These are phyloP conservation scores for Ptychochromis oligacanthus DNA, from an alignment of 2,113 vertebrate species.

Conservation along the genomic window DNA sequence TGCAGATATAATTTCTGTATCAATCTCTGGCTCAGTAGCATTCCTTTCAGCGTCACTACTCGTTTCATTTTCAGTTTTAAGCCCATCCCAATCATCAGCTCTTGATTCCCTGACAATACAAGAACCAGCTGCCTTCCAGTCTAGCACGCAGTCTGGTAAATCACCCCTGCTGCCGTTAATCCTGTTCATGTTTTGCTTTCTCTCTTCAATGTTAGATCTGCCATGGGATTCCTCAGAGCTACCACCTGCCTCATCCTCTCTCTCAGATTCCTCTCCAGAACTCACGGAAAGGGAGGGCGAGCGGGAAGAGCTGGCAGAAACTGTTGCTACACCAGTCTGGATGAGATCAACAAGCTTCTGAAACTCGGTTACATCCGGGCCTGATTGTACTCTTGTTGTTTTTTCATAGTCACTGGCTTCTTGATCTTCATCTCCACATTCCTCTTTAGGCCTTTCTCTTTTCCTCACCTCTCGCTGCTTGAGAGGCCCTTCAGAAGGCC, in stretches of 20 bases:
- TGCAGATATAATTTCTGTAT: neutral
- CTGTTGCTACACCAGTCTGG: slow-evolving; percentile 51
- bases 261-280: slow-evolving; percentile 21
- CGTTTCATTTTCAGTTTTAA: neutral
- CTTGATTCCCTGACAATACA: slow-evolving; percentile 52
- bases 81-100: neutral
- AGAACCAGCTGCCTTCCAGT: slow-evolving; percentile 76
- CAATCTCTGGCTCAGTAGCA: neutral
- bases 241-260: neutral
- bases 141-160: slow-evolving; percentile 74
- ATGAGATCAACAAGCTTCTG: slow-evolving; percentile 77
- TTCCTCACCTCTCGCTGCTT: slow-evolving; percentile 81
- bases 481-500: slow-evolving; percentile 86
- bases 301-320: slow-evolving; percentile 20
- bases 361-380: slow-evolving; percentile 62
- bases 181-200: neutral
- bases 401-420: neutral
- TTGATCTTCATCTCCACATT: slow-evolving; percentile 8
- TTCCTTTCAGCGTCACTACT: neutral
- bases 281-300: slow-evolving; percentile 21
- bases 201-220: slow-evolving; percentile 19
- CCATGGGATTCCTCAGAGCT: neutral
- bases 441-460: slow-evolving; percentile 45
- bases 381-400: neutral
- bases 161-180: slow-evolving; percentile 31